These are phyloP conservation scores for Suricata suricatta DNA, from an alignment of 2,113 vertebrate genomes.

Conservation along the genomic window DNA sequence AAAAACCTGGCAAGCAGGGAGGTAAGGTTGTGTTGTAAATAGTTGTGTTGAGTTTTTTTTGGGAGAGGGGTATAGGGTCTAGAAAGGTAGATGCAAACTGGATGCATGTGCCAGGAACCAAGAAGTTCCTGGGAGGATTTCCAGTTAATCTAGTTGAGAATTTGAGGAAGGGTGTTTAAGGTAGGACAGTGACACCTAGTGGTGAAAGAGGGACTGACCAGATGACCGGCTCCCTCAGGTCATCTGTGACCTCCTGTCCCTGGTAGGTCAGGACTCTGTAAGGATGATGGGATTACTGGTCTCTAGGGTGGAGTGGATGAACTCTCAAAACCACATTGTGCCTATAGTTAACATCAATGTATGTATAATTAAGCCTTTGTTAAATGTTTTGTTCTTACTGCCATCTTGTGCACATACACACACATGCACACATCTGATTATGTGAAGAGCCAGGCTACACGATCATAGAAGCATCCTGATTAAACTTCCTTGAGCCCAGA, in stretches of 20 bases:
- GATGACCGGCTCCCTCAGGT: background rate
- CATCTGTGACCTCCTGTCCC: no score
- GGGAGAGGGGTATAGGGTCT: background rate
- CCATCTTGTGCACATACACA: no score
- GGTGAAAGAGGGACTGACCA: background rate
- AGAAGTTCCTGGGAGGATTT: background rate
- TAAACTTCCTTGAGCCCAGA: background rate
- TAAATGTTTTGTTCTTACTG: background rate
- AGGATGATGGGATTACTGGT: background rate
- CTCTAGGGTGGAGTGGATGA: background rate
- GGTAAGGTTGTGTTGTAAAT: background rate
- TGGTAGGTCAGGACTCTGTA: background rate
- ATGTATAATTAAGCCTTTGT: background rate
- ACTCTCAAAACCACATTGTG: background rate
- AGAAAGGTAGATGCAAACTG: background rate
- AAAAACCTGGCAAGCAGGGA: background rate
- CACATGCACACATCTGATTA: background rate
- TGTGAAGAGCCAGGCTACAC: background rate
- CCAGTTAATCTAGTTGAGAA: background rate
- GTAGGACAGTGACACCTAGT: conserved; percentile 69
- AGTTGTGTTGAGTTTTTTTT: background rate
- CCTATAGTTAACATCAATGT: background rate
- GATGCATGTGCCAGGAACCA: background rate
- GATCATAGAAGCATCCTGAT: background rate
- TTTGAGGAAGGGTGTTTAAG: background rate